phyloP scores from a whole-genome alignment of 2,888 invertebrate genomes.

The Philaethria dido region DNA sequence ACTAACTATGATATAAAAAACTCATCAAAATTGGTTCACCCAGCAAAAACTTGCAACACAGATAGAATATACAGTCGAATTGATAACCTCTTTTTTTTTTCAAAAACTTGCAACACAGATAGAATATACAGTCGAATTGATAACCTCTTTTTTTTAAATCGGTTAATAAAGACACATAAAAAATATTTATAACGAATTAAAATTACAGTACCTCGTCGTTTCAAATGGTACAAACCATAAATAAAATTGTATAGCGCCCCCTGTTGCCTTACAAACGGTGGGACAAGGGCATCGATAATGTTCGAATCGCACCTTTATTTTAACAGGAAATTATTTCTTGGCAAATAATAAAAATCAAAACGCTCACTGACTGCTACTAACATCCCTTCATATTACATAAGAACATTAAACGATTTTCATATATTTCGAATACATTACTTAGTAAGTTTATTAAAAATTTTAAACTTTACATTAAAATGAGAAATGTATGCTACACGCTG shows the following conservation, averaged over 20 bases:
- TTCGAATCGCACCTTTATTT: constrained; percentile 53
- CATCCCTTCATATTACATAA: constrained; percentile 39
- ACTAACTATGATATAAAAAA: no score
- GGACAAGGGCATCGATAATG: constrained; percentile 54
- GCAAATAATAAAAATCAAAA: constrained; percentile 59
- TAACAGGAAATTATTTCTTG: constrained; percentile 66
- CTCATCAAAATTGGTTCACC: no score
- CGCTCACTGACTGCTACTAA: constrained; percentile 58
- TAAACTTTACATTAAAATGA: neutral
- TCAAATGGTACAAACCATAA: constrained; percentile 21
- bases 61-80: no score
- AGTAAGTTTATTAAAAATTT: neutral
- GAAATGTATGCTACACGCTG: no score
- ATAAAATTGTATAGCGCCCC: constrained; percentile 34
- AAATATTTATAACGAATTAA: constrained; percentile 4
- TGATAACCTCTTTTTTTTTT: no score
- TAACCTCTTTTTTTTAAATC: no score
- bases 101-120: no score
- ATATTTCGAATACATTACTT: neutral
- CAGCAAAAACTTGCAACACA: no score
- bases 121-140: no score
- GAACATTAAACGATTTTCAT: neutral
- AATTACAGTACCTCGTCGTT: neutral
- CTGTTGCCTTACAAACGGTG: constrained; percentile 33
- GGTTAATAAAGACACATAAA: neutral